Base-by-base conservation (phyloP, 1,140 invertebrate species). In the Drosophila ironensis region DNA sequence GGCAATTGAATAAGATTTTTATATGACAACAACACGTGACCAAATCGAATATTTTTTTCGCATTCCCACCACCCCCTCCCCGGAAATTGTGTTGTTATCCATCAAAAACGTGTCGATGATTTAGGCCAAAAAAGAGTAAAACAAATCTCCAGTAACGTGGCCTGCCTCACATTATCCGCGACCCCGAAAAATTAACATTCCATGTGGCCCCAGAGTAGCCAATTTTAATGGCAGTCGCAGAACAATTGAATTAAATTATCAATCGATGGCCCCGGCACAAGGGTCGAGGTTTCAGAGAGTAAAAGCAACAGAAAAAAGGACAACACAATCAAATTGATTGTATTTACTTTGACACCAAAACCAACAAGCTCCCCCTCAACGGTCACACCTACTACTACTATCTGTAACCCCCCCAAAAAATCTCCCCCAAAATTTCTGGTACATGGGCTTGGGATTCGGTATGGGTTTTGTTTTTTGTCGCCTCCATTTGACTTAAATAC, bases 221-320 rank as follows among this genome's bases (percentile, higher is more conserved):
- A 82, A 76, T 82, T 84, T 84, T 77, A 82, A 77, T 84, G 77
- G 67, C 72, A 77, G 74, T 48, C 59, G 63, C 72, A 60, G 63
- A 61, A 60, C 73, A 71, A 82, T 82, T 82, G 78, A 82, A 82
- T 82, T 84, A 82, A 82, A 82, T 82, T 82, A 82, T 82, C 77
- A 81, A 82, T 82, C 76, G 74, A 82, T 71, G 54, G 69, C 27
- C 22, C 50, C 4, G 54, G 37, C 47, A 61, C 45, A 75, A 61
- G 77, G 72, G 72, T 75, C 71, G 52, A 16, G 25, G 33, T 37
- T 37, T 7, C 14, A 5, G 6, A 12, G 11, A 33, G 5, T 5
- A 22, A 14, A 16, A 35, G 14, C 33, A 37, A 40, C 11, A 17
- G 25, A 48, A 68, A 41, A 71, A 70, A 66, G 61, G 54, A 63